A percentile compares a stretch with the other conserved stretches of the same genome.
Evolutionary conservation across 2,888 invertebrate species (phyloP).

Genomic region (Petrolisthes manimaculis): DNA sequence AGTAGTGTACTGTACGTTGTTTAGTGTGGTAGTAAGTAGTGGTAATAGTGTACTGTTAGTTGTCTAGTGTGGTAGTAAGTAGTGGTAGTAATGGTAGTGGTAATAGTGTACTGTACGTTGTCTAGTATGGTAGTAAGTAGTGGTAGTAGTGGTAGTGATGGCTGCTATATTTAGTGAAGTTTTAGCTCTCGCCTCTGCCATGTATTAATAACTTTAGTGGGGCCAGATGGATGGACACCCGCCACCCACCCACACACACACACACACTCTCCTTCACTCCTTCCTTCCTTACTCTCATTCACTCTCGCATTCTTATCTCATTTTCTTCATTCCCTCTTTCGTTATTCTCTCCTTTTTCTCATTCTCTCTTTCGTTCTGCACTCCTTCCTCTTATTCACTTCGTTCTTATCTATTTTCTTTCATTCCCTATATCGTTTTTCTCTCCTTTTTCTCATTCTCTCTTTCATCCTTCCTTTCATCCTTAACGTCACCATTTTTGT

Average conservation of each 20-base stretch:
- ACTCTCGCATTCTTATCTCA: background rate
- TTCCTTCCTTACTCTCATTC: background rate
- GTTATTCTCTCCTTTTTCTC: background rate
- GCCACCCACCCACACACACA: background rate
- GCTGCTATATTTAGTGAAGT: slow-evolving; percentile 39
- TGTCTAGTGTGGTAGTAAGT: background rate
- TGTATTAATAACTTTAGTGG: slow-evolving; percentile 44
- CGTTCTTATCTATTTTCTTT: background rate
- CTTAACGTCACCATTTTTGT: too few species aligned
- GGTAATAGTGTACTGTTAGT: background rate
- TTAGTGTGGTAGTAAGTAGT: background rate
- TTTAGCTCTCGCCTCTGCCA: slow-evolving; percentile 34
- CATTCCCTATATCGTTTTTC: too few species aligned
- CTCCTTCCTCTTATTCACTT: background rate
- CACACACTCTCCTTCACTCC: background rate
- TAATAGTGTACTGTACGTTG: background rate
- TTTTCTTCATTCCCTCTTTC: background rate
- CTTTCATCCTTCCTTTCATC: too few species aligned
- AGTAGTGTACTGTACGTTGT: background rate
- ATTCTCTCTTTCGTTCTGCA: background rate
- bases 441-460: too few species aligned
- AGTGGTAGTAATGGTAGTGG: too few species aligned
- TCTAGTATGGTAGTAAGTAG: background rate
- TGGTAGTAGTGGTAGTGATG: background rate
- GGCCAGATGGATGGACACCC: slow-evolving; percentile 26